phyloP scores from a whole-genome alignment of 2,797 vertebrate genomes.

The Mus spretus region DNA sequence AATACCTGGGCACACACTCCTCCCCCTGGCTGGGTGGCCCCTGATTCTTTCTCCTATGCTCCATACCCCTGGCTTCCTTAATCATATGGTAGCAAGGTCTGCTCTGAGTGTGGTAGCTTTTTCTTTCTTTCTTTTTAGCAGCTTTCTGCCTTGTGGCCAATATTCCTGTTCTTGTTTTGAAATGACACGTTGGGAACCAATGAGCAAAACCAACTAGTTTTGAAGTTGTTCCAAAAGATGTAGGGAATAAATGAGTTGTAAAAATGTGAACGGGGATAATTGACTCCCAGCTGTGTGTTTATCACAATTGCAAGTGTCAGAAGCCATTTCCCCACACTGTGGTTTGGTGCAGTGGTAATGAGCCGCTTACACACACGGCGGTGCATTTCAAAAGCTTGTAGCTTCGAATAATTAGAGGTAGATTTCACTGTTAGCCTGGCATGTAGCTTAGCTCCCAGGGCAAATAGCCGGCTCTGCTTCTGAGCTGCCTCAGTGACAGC shows the following conservation, averaged over 20 bases:
- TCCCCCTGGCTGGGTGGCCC: neutral
- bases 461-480: neutral
- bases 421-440: neutral
- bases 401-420: slow-evolving; percentile 46
- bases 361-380: neutral
- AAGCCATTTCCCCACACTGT: slow-evolving; percentile 64
- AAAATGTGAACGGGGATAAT: slow-evolving; percentile 45
- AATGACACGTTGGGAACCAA: neutral
- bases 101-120: neutral
- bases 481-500: neutral
- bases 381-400: slow-evolving; percentile 31
- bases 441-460: neutral
- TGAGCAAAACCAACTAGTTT: neutral
- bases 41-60: neutral
- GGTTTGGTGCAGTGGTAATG: slow-evolving; percentile 15
- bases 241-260: slow-evolving; percentile 68
- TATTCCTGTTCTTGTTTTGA: neutral
- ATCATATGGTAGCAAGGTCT: rapidly evolving
- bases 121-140: neutral
- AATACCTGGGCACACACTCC: neutral
- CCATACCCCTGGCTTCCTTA: neutral
- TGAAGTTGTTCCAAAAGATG: slow-evolving; percentile 33
- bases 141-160: neutral
- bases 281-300: slow-evolving; percentile 66
- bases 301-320: slow-evolving; percentile 8